Evolutionary conservation across 2,113 vertebrate genomes (phyloP).

Genomic region (Pteronura brasiliensis): DNA sequence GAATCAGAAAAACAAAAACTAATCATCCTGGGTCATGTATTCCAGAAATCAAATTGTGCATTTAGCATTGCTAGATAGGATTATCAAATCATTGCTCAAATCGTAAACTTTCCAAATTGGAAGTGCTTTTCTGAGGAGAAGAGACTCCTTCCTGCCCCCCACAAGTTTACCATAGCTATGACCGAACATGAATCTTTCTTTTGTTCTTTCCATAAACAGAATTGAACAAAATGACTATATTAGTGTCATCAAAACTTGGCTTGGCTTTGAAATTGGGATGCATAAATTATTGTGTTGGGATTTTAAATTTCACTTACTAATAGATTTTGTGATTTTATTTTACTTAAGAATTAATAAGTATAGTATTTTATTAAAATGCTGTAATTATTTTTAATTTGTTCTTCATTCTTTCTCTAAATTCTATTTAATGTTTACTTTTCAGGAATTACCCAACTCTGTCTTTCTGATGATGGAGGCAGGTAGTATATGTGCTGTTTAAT

Average conservation of each 20-base stretch:
- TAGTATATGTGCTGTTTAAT: too few relatives aligned
- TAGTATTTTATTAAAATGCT: neutral
- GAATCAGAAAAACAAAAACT: neutral
- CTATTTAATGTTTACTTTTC: slow-evolving; percentile 76
- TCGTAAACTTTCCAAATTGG: neutral
- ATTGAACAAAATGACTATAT: neutral
- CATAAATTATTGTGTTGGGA: neutral
- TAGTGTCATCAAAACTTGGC: neutral
- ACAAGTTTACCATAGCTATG: neutral
- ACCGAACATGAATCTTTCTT: neutral
- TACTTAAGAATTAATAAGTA: neutral
- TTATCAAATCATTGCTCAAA: neutral
- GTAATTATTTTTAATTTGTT: slow-evolving; percentile 10
- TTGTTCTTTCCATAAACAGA: neutral
- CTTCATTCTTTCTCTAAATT: slow-evolving; percentile 47
- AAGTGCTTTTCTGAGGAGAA: neutral
- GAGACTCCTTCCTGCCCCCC: neutral
- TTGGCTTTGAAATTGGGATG: neutral
- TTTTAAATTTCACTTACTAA: slow-evolving; percentile 33
- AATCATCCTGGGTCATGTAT: neutral
- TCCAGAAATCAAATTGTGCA: neutral
- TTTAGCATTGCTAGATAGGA: neutral
- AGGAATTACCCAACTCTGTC: slow-evolving; percentile 97
- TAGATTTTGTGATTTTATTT: slow-evolving; percentile 33
- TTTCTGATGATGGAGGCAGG: too few relatives aligned